These are phyloP conservation scores for Lordiphosa stackelbergi DNA, from an alignment of 1,140 invertebrate species.

Conservation along the genomic window DNA sequence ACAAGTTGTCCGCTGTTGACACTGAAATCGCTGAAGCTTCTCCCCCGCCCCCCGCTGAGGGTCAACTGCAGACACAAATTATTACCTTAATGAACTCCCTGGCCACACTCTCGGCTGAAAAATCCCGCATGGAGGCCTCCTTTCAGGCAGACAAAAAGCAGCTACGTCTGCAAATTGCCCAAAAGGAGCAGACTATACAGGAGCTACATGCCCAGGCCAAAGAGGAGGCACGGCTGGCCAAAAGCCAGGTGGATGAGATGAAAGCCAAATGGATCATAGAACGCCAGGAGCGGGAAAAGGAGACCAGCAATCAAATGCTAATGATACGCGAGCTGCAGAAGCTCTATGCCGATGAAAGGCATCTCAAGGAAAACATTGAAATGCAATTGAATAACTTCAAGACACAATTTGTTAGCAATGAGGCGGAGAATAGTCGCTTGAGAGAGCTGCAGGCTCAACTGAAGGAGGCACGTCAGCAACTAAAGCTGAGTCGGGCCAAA, in stretches of 20 bases:
- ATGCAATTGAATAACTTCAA: constrained; percentile 79
- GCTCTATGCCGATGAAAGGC: constrained; percentile 81
- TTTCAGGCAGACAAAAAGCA: constrained; percentile 89
- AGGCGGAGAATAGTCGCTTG: constrained; percentile 52
- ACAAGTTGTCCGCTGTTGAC: not conserved
- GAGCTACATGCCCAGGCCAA: constrained; percentile 82
- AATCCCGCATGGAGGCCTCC: constrained; percentile 88
- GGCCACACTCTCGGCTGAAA: constrained; percentile 88
- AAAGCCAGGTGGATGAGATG: constrained; percentile 82
- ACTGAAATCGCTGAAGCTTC: not conserved
- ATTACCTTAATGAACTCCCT: constrained; percentile 85
- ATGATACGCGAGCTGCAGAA: constrained; percentile 84
- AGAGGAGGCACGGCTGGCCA: constrained; percentile 79
- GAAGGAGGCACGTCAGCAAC: constrained; percentile 81
- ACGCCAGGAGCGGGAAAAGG: constrained; percentile 87
- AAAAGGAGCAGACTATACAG: constrained; percentile 83
- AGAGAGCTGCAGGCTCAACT: constrained; percentile 81
- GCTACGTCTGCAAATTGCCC: constrained; percentile 83
- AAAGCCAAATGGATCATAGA: constrained; percentile 86
- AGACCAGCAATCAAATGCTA: constrained; percentile 85
- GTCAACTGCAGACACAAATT: constrained; percentile 78
- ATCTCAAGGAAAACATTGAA: constrained; percentile 82
- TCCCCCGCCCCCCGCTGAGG: constrained; percentile 13
- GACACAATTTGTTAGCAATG: constrained; percentile 73
- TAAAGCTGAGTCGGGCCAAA: constrained; percentile 80